Evolutionary conservation across 2,113 vertebrate species (phyloP), one percentile per base, ranked within the genome.

Genomic region (Carassius auratus): DNA sequence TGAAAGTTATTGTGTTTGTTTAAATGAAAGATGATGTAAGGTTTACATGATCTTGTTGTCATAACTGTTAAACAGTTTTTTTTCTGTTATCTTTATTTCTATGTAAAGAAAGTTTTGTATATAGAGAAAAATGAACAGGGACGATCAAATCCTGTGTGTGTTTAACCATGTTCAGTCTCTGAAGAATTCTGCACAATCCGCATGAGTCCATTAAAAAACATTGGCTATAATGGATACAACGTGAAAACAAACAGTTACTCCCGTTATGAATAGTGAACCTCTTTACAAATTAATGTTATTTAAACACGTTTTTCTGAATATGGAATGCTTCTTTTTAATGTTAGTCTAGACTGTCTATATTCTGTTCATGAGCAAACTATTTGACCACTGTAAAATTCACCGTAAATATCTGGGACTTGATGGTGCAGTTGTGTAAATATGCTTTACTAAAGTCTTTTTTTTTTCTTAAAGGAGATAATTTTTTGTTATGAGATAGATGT

Each of bases 1-100:
- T 75, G 17, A 84, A 68, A 68, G 48, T 81, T 33, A 23, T 61
- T 64, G n/a, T 89, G 52, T 62, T 81, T 61, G 74, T 83, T 77
- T 64, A 91, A 90, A 93, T 93, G 84, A 84, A 86, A 84, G 87
- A 90, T 87, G 87, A 90, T 90, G 88, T 91, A 87, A 90, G 81
- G 86, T 90, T 90, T 91, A 90, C 91, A 91, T 88, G 89, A 90
- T 89, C 89, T 86, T 89, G 81, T 89, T 90, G 83, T 92, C 88
- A 84, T 90, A 89, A 91, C 89, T 92, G 90, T 92, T 90, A 91
- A 88, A 91, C 91, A 90, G 91, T 92, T 90, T 88, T 62, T 50
- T 55, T 82, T 78, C 59, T 88, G 86, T 87, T 87, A 84, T 89
- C 85, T 90, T 91, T 89, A 90, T 92, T 90, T 91, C 88, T 92